Evolutionary conservation across 2,888 invertebrate species (phyloP), one percentile per base, ranked within the genome.

Genomic region (Caenorhabditis afra): DNA sequence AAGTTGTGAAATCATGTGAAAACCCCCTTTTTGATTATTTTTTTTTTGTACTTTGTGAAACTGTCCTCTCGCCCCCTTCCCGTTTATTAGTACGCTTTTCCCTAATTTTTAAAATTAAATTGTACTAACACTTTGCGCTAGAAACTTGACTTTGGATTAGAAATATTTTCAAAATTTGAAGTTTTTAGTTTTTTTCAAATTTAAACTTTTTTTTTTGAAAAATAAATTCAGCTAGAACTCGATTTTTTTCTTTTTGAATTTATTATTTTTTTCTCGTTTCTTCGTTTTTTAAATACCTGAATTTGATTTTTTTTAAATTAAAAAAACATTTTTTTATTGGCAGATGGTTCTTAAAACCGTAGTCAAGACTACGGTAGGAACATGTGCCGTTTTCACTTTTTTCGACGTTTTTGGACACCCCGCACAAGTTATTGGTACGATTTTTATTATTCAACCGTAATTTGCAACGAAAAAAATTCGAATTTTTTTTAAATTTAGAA

Each of bases 351-450:
- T 61, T 23, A 22, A 58, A 35, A 18, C 49, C 59, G 50, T 47
- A 5, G 58, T 65, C 1, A 73, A 74, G 23, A 52, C 55, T 0
- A 55, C 70, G 11, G 68, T 85, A 10, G 82, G 83, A 18, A 68
- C 75, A 49, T 85, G 85, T 52, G 76, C 74, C 3, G 57, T 80
- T 2, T 49, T 79, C 35, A 84, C 85, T 12, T 74, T 81, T 59
- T 73, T 71, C 39, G 85, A 85, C 52, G 47, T 52, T 5, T 47
- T 85, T 23, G 85, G 85, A 11, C 75, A 85, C 64, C 85, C 85
- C 16, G 85, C 85, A n/a, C 50, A 52, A 16, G 81, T 85, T 50
- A 14, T 59, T 35, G 81, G 81, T 81, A 4, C 58, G 75, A 14
- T 23, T 52, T 45, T 52, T 47, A 5, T 29, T 29, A n/a, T n/a